Conservation (phyloP, 2,113 vertebrate genomes). For the Silurus asotus region DNA sequence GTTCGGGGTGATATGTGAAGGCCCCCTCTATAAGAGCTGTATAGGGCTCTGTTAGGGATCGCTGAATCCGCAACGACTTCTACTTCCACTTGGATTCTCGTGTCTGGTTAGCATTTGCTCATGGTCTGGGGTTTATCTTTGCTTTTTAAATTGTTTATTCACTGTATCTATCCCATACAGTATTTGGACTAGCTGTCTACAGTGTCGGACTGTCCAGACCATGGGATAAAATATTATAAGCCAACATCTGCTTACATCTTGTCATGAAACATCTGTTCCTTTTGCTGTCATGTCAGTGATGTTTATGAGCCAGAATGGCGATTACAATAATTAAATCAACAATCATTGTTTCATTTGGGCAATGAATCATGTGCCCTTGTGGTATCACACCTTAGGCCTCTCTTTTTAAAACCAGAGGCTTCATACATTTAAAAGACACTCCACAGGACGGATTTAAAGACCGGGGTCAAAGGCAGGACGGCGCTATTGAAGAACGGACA, state of each 20-base stretch:
- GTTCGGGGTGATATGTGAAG: constrained; percentile 46
- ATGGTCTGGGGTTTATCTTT: constrained; percentile 5
- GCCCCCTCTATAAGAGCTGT: constrained; percentile 15
- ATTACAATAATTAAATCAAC: neutral
- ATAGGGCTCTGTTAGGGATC: constrained; percentile 20
- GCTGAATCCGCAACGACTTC: neutral
- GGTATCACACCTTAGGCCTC: neutral
- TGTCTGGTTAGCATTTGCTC: constrained; percentile 24
- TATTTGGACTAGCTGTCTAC: neutral
- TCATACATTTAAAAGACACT: neutral
- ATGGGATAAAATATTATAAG: neutral
- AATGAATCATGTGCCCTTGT: constrained; percentile 47
- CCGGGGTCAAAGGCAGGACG: neutral
- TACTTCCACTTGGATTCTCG: constrained; percentile 24
- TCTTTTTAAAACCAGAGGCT: neutral
- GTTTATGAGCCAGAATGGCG: constrained; percentile 33
- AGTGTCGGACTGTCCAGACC: neutral
- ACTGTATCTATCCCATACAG: neutral
- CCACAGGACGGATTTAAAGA: neutral
- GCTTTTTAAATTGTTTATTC: constrained; percentile 27
- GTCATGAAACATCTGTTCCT: neutral
- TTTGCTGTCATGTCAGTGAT: neutral
- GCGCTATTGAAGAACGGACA: neutral
- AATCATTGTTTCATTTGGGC: constrained; percentile 46
- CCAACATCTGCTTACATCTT: neutral